These are phyloP conservation scores for Gymnarchus niloticus DNA, from an alignment of 2,113 vertebrate species.

Conservation along the genomic window DNA sequence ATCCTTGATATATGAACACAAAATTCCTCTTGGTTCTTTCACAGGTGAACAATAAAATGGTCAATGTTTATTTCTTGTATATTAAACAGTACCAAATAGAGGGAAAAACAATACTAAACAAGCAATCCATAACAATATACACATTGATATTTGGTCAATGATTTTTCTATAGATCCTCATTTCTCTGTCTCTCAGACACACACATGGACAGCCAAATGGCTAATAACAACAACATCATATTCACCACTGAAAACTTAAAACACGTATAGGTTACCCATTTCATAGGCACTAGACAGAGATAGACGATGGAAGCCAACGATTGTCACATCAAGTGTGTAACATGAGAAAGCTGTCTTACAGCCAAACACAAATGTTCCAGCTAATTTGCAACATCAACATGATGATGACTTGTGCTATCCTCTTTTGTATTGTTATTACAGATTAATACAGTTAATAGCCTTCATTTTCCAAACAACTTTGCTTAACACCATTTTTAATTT, in stretches of 20 bases:
- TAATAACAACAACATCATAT: constrained; percentile 6
- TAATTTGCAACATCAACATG: constrained; percentile 17
- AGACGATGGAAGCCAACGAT: background rate
- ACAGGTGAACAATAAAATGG: background rate
- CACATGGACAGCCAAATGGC: background rate
- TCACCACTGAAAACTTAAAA: constrained; percentile 12
- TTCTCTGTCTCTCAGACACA: constrained; percentile 9
- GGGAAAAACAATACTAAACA: constrained; percentile 23
- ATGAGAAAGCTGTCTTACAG: constrained; percentile 23
- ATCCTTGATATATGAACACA: background rate
- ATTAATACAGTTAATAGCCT: background rate
- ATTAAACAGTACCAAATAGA: constrained; percentile 20
- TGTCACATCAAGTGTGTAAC: constrained; percentile 27
- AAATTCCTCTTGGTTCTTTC: background rate
- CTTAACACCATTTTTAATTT: constrained; percentile 4
- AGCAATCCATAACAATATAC: constrained; percentile 35
- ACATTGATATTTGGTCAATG: constrained; percentile 24
- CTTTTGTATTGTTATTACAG: constrained; percentile 16
- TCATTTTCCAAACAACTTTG: background rate
- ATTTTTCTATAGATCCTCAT: background rate
- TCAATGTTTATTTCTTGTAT: constrained; percentile 14
- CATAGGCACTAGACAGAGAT: constrained; percentile 15
- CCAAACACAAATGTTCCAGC: constrained; percentile 12
- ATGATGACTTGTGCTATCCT: constrained; percentile 17
- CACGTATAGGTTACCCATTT: background rate